Evolutionary conservation across 2,888 invertebrate genomes (phyloP), one percentile per base, ranked within the genome.

Genomic region (Nemotelus nigrinus): DNA sequence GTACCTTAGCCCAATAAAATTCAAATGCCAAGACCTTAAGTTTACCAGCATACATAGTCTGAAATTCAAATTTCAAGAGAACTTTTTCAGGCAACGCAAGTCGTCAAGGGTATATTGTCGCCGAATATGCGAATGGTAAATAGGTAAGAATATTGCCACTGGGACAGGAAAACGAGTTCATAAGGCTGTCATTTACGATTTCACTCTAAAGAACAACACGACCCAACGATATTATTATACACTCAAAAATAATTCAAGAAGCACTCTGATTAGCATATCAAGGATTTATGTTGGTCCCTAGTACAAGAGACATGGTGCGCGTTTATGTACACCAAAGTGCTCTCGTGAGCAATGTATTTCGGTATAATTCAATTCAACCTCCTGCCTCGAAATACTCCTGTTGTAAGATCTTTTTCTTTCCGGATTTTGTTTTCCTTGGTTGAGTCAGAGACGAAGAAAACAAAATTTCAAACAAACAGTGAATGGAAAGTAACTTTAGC

Each of bases 231-330:
- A 57, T 57, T 25, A 57, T 57, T 10, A 57, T 57, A 57, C n/a
- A 57, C 57, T 57, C 57, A 57, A 57, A 57, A 8, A 25, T 25
- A 10, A 57, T 57, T 57, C 57, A 57, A 57, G 57, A 25, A 57
- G 57, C n/a, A 25, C n/a, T 57, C 57, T 10, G 10, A 57, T 57
- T 57, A 57, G 57, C 57, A 57, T 57, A 57, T 57, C 57, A 57
- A 57, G 57, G n/a, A 8, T 57, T 57, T 57, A 57, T 25, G 57
- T 57, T 25, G 25, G 25, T 25, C 57, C 57, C 25, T 25, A 57
- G n/a, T 57, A 8, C n/a, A 57, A 25, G 57, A 25, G 25, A 25
- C 25, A 25, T 25, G 25, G 25, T 25, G 25, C 25, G 25, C 25
- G n/a, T 25, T 5, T 57, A 25, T 25, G 25, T 57, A 57, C n/a